phyloP scores from a whole-genome alignment of 1,140 invertebrate species.

The Pogonognathellus flavescens region DNA sequence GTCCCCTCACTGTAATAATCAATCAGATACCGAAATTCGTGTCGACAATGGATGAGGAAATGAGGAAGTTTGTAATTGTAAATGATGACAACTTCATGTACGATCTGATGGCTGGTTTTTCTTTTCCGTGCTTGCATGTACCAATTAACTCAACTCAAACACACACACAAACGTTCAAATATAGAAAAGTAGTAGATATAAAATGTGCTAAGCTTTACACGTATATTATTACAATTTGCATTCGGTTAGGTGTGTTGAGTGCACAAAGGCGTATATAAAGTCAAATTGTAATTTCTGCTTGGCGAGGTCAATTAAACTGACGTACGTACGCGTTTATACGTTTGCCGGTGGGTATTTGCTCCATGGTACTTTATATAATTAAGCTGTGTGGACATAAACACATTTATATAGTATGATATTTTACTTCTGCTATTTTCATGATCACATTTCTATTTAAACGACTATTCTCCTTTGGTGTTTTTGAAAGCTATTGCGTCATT shows the following conservation, averaged over 20 bases:
- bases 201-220: too few species aligned
- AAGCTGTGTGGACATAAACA: neutral
- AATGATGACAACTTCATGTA: conserved; percentile 24
- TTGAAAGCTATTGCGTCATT: conserved; percentile 17
- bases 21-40: neutral
- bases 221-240: too few species aligned
- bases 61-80: conserved; percentile 17
- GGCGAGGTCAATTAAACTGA: too few species aligned
- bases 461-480: neutral
- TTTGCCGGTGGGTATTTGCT: neutral
- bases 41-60: conserved; percentile 40
- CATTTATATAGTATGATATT: neutral
- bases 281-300: too few species aligned
- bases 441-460: neutral
- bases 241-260: too few species aligned
- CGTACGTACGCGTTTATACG: too few species aligned
- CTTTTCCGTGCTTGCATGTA: neutral
- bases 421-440: conserved; percentile 5
- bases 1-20: too few species aligned
- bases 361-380: neutral
- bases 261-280: too few species aligned
- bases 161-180: too few species aligned
- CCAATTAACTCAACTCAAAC: neutral
- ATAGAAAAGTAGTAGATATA: too few species aligned
- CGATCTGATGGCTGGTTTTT: conserved; percentile 2